Evolutionary conservation across 2,797 vertebrate species (phyloP), one percentile per base, ranked within the genome.

Genomic region (Lithobates pipiens): DNA sequence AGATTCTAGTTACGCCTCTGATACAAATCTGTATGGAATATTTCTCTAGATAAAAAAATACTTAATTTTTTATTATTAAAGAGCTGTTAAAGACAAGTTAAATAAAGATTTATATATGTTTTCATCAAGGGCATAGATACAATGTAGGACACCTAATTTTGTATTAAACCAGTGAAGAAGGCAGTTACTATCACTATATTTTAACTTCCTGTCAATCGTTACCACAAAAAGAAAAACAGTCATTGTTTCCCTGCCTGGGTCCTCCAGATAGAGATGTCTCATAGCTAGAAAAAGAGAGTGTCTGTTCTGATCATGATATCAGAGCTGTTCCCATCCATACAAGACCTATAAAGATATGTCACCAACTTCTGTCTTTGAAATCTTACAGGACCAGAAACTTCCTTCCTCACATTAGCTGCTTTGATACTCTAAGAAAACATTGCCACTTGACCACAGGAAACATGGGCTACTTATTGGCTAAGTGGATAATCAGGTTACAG

Each of bases 121-220:
- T 46, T 10, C 3, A 46, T 42, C n/a, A 79, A 32, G 18, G n/a
- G 46, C 25, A 9, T 13, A 46, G 10, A 74, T 4, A 44, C 32
- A 29, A 23, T 50, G 54, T 50, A 71, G 29, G 36, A 3, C 80
- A 72, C 63, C 29, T 65, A 11, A 72, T 82, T 77, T 78, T 77
- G 80, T 39, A 77, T 71, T 63, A 8, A 71, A 34, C 1, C 4
- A 63, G 72, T 70, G 32, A 81, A 54, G 29, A 39, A 63, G 67
- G 74, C 74, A 78, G 75, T 32, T 39, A 27, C 57, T 82, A 70
- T 86, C 75, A 74, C 36, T 69, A 67, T 86, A 68, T 83, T 69
- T 86, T 39, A 23, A 83, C 80, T 83, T 86, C 80, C 85, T 86
- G 85, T 86, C 32, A 68, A 76, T 78, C 36, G 50, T 77, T 72